phyloP scores from a whole-genome alignment of 2,113 vertebrate species.

The Arvicanthis niloticus region DNA sequence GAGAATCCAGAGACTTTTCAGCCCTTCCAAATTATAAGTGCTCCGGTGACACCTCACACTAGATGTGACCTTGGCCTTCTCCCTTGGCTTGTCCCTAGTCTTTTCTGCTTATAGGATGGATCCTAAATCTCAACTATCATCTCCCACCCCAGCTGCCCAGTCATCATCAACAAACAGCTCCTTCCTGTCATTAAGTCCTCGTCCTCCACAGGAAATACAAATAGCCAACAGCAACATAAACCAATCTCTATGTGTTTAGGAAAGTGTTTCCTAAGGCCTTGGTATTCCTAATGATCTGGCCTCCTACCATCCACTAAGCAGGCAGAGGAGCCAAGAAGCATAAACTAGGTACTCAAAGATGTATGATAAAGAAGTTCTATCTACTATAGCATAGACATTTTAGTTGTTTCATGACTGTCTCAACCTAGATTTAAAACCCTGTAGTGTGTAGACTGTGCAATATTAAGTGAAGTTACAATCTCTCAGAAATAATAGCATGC shows the following conservation, averaged over 20 bases:
- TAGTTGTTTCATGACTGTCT: not conserved
- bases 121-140: not conserved
- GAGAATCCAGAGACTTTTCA: constrained; percentile 1
- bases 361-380: not conserved
- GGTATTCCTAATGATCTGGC: not conserved
- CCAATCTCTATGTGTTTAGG: not conserved
- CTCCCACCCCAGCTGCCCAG: not conserved
- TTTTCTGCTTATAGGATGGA: not conserved
- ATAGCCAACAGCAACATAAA: not conserved
- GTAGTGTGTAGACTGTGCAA: not conserved
- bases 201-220: not conserved
- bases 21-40: not conserved
- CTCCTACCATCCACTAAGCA: not conserved
- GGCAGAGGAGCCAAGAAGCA: not conserved
- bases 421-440: not conserved
- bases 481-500: not conserved
- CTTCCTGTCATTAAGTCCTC: not conserved
- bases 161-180: not conserved
- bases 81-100: not conserved
- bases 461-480: not conserved
- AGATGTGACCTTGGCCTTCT: not conserved
- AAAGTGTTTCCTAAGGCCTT: not conserved
- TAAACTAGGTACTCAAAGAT: not conserved
- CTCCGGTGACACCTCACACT: not conserved
- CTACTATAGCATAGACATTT: not conserved